Percentiles rank a stretch among this genome's conserved stretches.
phyloP scores from a whole-genome alignment of 2,888 invertebrate genomes.

The Tiliacea citrago region DNA sequence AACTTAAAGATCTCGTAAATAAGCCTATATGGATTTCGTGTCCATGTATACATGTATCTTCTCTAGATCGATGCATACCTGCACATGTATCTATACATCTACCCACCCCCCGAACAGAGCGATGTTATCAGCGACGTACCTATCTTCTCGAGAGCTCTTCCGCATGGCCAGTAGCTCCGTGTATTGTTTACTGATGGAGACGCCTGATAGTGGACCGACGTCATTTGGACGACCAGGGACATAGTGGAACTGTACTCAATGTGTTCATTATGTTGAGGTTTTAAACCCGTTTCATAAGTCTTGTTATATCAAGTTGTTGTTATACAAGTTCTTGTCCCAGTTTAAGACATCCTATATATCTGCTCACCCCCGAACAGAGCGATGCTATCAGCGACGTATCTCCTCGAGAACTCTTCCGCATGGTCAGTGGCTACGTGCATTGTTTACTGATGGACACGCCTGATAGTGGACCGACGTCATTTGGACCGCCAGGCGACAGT shows the following conservation, averaged over 20 bases:
- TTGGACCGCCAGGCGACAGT: background rate
- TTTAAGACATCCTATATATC: background rate
- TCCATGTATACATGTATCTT: background rate
- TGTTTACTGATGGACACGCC: constrained; percentile 28
- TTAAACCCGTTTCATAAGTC: background rate
- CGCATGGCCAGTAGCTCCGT: constrained; percentile 29
- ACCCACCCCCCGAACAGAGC: background rate
- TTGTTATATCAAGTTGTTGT: background rate
- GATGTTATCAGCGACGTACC: constrained; percentile 36
- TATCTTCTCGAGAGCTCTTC: constrained; percentile 34
- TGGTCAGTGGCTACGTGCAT: constrained; percentile 36
- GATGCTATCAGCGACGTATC: constrained; percentile 38
- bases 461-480: constrained; percentile 33
- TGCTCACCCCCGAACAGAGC: background rate
- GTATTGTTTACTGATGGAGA: constrained; percentile 41
- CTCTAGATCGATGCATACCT: background rate
- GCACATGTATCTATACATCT: background rate
- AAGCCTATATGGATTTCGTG: background rate
- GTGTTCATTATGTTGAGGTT: constrained; percentile 6
- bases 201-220: constrained; percentile 21
- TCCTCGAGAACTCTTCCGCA: constrained; percentile 23
- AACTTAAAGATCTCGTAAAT: background rate
- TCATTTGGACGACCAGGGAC: constrained; percentile 16
- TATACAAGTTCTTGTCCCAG: background rate
- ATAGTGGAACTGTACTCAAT: background rate